Percentiles rank a stretch among this genome's conserved stretches.
These are phyloP conservation scores for Donacobius atricapilla DNA, from an alignment of 2,113 vertebrate genomes.

Conservation along the genomic window DNA sequence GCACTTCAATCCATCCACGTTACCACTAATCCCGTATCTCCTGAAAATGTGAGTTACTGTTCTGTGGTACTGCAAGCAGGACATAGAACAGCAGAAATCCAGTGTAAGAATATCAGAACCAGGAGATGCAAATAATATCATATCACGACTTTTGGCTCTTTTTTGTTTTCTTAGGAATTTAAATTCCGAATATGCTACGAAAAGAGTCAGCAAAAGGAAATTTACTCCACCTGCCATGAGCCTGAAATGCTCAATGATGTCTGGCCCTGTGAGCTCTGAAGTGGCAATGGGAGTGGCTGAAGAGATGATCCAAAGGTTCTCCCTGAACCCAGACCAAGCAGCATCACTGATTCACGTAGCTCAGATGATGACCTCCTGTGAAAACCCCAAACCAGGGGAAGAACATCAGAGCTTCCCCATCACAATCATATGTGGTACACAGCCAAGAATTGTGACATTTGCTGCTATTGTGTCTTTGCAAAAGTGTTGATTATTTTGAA, in stretches of 20 bases:
- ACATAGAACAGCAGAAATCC: background rate
- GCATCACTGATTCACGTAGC: conserved; percentile 64
- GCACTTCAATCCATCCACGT: conserved; percentile 62
- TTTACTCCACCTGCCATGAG: conserved; percentile 71
- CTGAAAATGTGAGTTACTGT: conserved; percentile 69
- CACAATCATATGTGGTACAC: conserved; percentile 74
- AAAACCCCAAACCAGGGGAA: background rate
- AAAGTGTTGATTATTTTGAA: background rate
- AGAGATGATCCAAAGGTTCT: conserved; percentile 62
- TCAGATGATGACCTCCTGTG: conserved; percentile 63
- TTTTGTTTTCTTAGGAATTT: conserved; percentile 37
- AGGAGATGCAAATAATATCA: background rate
- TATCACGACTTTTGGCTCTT: rapidly evolving
- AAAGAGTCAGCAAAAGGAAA: conserved; percentile 32
- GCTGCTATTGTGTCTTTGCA: background rate
- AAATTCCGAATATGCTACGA: background rate
- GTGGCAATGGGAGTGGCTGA: conserved; percentile 47
- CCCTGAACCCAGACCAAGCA: conserved; percentile 73
- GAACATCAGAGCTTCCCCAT: conserved; percentile 41
- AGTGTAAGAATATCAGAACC: background rate
- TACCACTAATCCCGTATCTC: conserved; percentile 72
- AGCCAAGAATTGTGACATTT: background rate
- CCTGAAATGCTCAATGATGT: background rate
- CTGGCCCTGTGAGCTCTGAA: conserved; percentile 15
- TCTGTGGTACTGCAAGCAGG: background rate